These are phyloP conservation scores for Circaetus cinerascens DNA, from an alignment of 2,113 vertebrate species.

Conservation along the genomic window DNA sequence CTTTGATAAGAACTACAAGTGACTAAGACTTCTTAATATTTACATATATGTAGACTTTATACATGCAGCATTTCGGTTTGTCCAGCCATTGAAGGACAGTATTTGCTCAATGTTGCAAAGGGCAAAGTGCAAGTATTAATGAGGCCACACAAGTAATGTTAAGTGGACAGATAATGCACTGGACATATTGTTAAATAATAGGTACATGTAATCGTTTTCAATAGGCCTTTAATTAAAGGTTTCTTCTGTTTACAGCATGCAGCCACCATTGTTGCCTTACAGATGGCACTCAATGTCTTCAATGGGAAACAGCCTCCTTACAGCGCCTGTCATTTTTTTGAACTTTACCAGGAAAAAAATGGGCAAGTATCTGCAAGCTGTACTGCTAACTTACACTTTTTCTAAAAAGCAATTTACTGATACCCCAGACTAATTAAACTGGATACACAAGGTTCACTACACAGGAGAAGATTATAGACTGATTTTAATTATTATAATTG, in stretches of 20 bases:
- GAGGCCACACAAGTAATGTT: neutral
- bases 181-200: neutral
- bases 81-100: neutral
- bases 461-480: neutral
- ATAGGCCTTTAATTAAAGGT: neutral
- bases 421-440: neutral
- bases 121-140: neutral
- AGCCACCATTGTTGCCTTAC: conserved; percentile 79
- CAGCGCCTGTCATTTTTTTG: conserved; percentile 82
- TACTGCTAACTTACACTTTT: neutral
- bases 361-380: conserved; percentile 70
- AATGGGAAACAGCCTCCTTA: conserved; percentile 76
- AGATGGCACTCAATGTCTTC: conserved; percentile 78
- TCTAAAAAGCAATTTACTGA: neutral
- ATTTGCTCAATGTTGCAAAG: neutral
- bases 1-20: neutral
- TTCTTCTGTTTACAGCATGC: conserved; percentile 56
- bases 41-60: neutral
- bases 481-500: neutral
- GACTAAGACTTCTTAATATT: neutral
- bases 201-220: neutral
- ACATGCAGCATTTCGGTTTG: neutral
- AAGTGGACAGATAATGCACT: neutral
- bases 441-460: neutral
- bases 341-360: conserved; percentile 82